These are phyloP conservation scores for Diacarnus erythraeanus DNA, from an alignment of 37 sponge, comb jelly and placozoan genomes.

Conservation along the genomic window DNA sequence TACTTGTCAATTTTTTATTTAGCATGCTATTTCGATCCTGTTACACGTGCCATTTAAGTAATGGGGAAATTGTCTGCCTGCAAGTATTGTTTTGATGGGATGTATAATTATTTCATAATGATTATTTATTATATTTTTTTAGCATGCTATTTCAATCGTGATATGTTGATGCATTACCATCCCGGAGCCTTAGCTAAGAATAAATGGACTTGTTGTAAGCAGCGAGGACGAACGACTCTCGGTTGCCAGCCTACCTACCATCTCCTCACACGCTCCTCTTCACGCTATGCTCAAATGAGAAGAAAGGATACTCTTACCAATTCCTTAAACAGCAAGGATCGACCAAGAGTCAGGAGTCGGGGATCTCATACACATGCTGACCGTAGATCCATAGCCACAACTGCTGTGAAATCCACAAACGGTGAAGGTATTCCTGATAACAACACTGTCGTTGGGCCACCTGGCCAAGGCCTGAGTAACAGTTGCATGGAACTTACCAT, in stretches of 20 bases:
- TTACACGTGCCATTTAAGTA: too few relatives aligned
- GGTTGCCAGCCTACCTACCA: constrained; percentile 80
- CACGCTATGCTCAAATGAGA: constrained; percentile 72
- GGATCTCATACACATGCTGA: not conserved
- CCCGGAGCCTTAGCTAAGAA: constrained; percentile 53
- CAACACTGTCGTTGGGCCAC: not conserved
- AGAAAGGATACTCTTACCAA: constrained; percentile 50
- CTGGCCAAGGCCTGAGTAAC: constrained; percentile 38
- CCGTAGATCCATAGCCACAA: not conserved
- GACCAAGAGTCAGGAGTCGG: not conserved
- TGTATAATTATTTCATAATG: too few relatives aligned
- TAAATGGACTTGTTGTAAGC: constrained; percentile 68
- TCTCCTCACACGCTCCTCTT: constrained; percentile 71
- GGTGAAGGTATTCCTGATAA: not conserved
- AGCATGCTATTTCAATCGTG: constrained; percentile 71
- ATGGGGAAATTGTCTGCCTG: too few relatives aligned
- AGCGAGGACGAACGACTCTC: constrained; percentile 34
- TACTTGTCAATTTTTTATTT: too few relatives aligned
- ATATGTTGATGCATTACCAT: constrained; percentile 83
- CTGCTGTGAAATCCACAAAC: not conserved
- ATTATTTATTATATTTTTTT: not conserved
- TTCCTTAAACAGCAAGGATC: not conserved
- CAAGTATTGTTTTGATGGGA: too few relatives aligned
- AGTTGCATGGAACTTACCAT: constrained; percentile 38
- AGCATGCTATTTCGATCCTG: too few relatives aligned